Evolutionary conservation across 2,888 invertebrate genomes (phyloP), one percentile per base, ranked within the genome.

Genomic region (Amblyjoppa proteus): DNA sequence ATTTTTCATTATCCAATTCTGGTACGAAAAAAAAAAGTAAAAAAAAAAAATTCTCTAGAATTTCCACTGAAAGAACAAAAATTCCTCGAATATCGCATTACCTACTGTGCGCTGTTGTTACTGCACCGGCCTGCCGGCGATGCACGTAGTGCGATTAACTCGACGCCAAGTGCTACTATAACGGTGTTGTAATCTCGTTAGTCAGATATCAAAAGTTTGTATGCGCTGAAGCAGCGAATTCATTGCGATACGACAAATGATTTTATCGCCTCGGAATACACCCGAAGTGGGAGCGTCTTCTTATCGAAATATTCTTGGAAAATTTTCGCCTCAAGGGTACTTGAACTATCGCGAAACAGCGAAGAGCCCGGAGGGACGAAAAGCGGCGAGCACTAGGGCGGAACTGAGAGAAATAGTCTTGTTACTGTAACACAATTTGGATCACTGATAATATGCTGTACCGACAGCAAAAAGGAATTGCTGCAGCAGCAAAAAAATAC

Each of bases 241-340:
- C 20, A 75, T 51, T 49, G 34, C 34, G 49, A 38, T 7, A 66
- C 49, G 51, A 51, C 13, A 64, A 51, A 76, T 76, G 51, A 76
- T 76, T 76, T 31, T 13, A 76, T 64, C 20, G 16, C 13, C 49
- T 49, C 20, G 64, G 38, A 49, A 16, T 38, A 51, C 7, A 66
- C 9, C 49, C 34, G 45, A 49, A 16, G 13, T 3, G 45, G 66
- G 34, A 66, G 31, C 34, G 7, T 66, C 34, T 64, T 76, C 25
- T 64, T 51, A 76, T 66, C 38, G 64, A 76, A 64, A 64, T 66
- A 78, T 64, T 70, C 70, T 71, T 34, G 2, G 64, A 31, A 25
- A 80, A 49, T 49, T 73, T 56, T 66, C 49, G 56, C 66, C 38
- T 51, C 61, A 53, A 64, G 49, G 53, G 28, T n/a, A 11, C 68